Base-by-base conservation (phyloP, 2,113 vertebrate genomes). In the Toxotes chatareus region DNA sequence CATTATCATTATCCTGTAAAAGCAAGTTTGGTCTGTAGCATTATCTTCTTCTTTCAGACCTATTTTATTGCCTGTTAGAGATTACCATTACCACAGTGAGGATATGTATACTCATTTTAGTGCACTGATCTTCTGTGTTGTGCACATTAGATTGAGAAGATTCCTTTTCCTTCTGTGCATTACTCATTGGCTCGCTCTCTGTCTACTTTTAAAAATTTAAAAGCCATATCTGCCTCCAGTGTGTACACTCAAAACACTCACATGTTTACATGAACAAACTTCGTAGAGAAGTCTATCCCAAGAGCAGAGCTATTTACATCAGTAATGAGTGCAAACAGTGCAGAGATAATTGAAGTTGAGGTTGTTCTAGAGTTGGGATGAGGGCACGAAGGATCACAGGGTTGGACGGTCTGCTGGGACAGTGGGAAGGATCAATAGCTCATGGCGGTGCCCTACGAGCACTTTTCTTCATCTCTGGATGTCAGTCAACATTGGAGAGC, bases 1-100 rank as follows among this genome's bases (percentile, higher is more conserved):
- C 57, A 49, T 57, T n/a, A 34, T 53, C 53, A 61, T 72, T 55
- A 71, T 71, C 21, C 17, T 71, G 13, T 49, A 65, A 73, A 27
- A 47, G 32, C 27, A 61, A 67, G 7, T 77, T 57, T 12, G 0
- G 27, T 40, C 17, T 5, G 11, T 16, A 27, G 27, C 71, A 59
- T 71, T 61, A 44, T 65, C 27, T 65, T 65, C 42, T 80, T 65
- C 55, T 38, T 78, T 56, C 21, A 46, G 17, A 68, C 10, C 46
- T 57, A 0, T 78, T 72, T 74, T 51, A 70, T 44, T 71, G 53
- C 46, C 21, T 46, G 16, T 17, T 3, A 21, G 34, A 76, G 57
- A 72, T 72, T 44, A n/a, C 16, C n/a, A 38, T 60, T 56, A 12
- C 12, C 32, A 53, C 42, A 70, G 4, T 70, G 12, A 63, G 47